These are phyloP conservation scores for Polypedilum vanderplanki DNA, from an alignment of 1,140 invertebrate genomes.

Conservation along the genomic window DNA sequence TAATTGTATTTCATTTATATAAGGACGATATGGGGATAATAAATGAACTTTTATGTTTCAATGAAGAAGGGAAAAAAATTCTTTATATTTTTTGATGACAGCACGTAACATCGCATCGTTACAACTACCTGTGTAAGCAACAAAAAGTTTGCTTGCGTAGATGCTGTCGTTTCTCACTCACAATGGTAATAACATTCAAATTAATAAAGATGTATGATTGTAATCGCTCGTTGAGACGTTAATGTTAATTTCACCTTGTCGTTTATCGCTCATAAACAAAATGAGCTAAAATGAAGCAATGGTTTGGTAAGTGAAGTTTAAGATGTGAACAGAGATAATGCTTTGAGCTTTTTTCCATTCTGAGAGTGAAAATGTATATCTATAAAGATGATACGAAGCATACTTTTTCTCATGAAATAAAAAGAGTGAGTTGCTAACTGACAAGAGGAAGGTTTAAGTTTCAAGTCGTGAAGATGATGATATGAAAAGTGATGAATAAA, in stretches of 20 bases:
- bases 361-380: neutral
- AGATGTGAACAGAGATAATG: neutral
- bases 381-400: neutral
- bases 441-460: too few relatives aligned
- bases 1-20: too few relatives aligned
- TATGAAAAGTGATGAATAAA: too few relatives aligned
- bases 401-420: too few relatives aligned
- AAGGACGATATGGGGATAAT: neutral
- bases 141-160: neutral
- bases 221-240: neutral
- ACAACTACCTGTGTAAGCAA: constrained; percentile 6
- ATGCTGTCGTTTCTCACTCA: too few relatives aligned
- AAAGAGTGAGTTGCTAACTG: too few relatives aligned
- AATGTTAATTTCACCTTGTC: neutral
- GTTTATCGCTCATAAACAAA: neutral
- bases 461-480: too few relatives aligned
- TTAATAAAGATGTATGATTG: constrained; percentile 14
- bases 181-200: neutral
- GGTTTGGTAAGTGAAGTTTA: neutral
- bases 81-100: too few relatives aligned
- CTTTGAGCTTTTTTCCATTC: neutral
- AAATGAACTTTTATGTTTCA: neutral
- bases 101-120: neutral
- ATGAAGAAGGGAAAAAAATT: constrained; percentile 11
- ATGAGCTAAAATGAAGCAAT: neutral